A percentile compares a stretch with the other conserved stretches of the same genome.
Conservation (phyloP, 2,113 vertebrate genomes). For the Entosphenus tridentatus region DNA sequence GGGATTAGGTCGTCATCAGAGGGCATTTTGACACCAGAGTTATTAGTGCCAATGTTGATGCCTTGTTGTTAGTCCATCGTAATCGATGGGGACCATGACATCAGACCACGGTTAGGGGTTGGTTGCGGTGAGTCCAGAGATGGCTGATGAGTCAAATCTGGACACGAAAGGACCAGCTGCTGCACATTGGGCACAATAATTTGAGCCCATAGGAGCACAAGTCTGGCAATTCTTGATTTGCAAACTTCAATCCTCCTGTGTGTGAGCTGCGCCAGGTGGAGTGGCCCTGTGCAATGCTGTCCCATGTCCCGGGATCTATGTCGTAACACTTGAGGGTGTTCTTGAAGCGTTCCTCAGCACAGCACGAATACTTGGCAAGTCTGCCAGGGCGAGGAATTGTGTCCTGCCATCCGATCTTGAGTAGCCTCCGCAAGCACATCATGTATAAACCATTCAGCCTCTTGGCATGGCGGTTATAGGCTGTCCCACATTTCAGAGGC, state of each 20-base stretch:
- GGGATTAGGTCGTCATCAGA: no score
- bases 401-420: constrained; percentile 1
- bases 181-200: neutral
- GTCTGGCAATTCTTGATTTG: neutral
- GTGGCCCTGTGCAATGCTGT: neutral
- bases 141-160: neutral
- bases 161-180: neutral
- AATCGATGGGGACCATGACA: neutral
- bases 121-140: neutral
- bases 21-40: no score
- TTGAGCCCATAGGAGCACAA: neutral
- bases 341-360: neutral
- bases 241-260: neutral
- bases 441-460: no score
- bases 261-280: neutral
- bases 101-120: neutral
- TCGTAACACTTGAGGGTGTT: neutral
- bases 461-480: neutral
- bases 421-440: neutral
- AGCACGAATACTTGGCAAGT: neutral
- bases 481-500: neutral
- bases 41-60: no score
- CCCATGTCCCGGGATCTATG: neutral
- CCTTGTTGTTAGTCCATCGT: neutral
- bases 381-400: neutral